Evolutionary conservation across 1,140 invertebrate genomes (phyloP), one percentile per base, ranked within the genome.

Genomic region (Aporrectodea caliginosa): DNA sequence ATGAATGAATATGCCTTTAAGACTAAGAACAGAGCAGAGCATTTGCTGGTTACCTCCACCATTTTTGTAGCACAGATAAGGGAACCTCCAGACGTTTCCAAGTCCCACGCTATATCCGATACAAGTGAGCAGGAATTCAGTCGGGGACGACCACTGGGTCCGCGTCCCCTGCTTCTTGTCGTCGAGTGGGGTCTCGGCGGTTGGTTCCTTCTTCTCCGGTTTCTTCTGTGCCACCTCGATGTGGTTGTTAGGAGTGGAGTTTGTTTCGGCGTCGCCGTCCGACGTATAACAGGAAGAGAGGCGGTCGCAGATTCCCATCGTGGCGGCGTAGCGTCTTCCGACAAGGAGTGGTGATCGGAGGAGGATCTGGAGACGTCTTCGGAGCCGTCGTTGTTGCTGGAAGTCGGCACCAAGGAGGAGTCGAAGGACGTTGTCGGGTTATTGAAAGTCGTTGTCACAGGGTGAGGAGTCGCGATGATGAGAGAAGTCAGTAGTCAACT

Each of bases 61-160:
- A 82, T 89, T 87, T 81, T 87, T 85, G 77, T 85, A 89, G 71
- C 88, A 88, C 35, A 89, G 83, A 81, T 89, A 89, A 14, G 88
- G 88, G 82, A 89, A 89, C 33, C 88, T 84, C 88, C 88, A 89
- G n/a, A 89, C 88, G 79, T 89, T 89, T 6, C 88, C 88, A 79
- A 85, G 81, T 14, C 87, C 88, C 16, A 89, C 88, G 1, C 86
- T 85, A 80, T 87, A 83, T 1, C 87, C 84, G 16, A 88, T 83
- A 78, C 87, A 88, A 27, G 87, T 88, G 35, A 88, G 80, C 1
- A 89, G 74, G 80, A 88, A 89, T 79, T 89, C 86, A 1, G 82
- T 82, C 68, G 85, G 85, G 79, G 85, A 85, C 6, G 83, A 83
- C 87, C 87, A 87, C 80, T 85, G 78, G 74, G 86, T 86, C 31